A percentile compares a stretch with the other conserved stretches of the same genome.
phyloP scores from a whole-genome alignment of 1,140 invertebrate species.

The Trachelipus rathkii region DNA sequence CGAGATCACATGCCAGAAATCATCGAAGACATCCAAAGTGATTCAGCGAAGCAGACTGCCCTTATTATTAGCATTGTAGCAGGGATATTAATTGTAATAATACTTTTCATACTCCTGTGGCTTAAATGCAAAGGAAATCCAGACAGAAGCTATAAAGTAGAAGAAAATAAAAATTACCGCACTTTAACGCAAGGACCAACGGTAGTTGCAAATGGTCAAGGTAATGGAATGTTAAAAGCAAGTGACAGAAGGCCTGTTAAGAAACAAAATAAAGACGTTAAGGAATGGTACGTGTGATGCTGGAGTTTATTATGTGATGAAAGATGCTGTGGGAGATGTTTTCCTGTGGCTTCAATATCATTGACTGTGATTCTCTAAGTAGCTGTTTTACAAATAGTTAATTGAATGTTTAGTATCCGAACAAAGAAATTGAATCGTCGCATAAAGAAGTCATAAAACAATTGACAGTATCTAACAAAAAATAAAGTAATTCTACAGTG shows the following conservation, averaged over 20 bases:
- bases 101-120: constrained; percentile 82
- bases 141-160: constrained; percentile 83
- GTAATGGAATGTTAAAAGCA: constrained; percentile 53
- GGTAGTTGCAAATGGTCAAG: constrained; percentile 49
- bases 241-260: constrained; percentile 58
- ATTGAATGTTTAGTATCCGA: background rate
- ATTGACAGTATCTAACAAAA: no score
- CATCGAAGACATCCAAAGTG: constrained; percentile 32
- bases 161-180: constrained; percentile 63
- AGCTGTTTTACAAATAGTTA: background rate
- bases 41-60: constrained; percentile 53
- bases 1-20: constrained; percentile 25
- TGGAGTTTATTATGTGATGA: background rate
- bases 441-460: no score
- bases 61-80: constrained; percentile 85
- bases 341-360: background rate
- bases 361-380: background rate
- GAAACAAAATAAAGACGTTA: constrained; percentile 79
- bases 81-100: constrained; percentile 82
- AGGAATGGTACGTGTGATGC: constrained; percentile 86
- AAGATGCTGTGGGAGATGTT: background rate
- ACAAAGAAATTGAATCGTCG: no score
- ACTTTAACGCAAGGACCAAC: constrained; percentile 51
- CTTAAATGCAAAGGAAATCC: constrained; percentile 82
- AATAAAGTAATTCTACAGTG: no score